Evolutionary conservation across 2,888 invertebrate species (phyloP).

Genomic region (Latrodectus elegans): DNA sequence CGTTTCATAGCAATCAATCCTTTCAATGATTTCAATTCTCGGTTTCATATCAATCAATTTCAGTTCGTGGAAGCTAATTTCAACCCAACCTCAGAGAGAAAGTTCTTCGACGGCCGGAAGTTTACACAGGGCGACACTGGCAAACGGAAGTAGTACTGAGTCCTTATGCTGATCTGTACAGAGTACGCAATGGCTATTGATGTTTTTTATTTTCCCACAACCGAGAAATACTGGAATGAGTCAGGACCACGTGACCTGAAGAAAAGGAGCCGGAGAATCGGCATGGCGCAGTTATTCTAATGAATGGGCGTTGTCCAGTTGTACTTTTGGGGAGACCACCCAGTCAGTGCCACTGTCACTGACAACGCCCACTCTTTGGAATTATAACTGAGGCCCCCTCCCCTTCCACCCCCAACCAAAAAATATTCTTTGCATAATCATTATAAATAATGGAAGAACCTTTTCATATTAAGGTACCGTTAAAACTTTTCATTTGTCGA

Average conservation of each 20-base stretch:
- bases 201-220: neutral
- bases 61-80: no score
- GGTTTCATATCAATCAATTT: no score
- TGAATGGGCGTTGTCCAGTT: constrained; percentile 67
- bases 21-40: no score
- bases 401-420: neutral
- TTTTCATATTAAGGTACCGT: no score
- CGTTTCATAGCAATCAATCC: no score
- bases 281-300: constrained; percentile 68
- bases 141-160: no score
- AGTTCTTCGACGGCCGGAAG: no score
- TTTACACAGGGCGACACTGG: no score
- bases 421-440: constrained; percentile 46
- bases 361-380: constrained; percentile 65
- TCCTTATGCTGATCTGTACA: no score
- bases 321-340: constrained; percentile 64
- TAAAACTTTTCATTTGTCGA: no score
- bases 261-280: constrained; percentile 53
- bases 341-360: constrained; percentile 56
- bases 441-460: constrained; percentile 42
- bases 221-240: constrained; percentile 12
- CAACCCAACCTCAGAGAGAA: no score
- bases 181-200: no score
- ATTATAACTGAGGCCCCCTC: constrained; percentile 54
- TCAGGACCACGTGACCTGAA: constrained; percentile 36